Evolutionary conservation across 2,888 invertebrate genomes (phyloP), one percentile per base, ranked within the genome.

Genomic region (Schrankia costaestrigalis): DNA sequence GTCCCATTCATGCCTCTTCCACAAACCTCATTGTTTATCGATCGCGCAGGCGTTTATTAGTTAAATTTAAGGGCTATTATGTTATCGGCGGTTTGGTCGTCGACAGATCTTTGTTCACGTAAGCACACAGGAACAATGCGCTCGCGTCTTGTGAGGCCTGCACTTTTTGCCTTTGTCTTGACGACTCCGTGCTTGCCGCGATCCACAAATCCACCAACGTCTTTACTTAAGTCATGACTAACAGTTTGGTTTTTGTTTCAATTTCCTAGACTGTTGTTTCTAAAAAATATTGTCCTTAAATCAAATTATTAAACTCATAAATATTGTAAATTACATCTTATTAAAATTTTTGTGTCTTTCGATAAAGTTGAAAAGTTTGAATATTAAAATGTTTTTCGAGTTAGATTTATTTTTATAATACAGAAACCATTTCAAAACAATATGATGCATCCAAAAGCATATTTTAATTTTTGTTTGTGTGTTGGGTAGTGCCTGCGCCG

Each of bases 121-220:
- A 52, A 55, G 52, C 34, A 62, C 56, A 58, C 60, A 63, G 63
- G 63, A 53, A 74, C 74, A 74, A 73, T 72, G 63, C 60, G 50
- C 39, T 32, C 44, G 42, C 75, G 65, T 62, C 73, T 71, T 76
- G 76, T 75, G 75, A 60, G 72, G 72, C 58, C 74, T 41, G 51
- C 31, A 61, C 66, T 68, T 79, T 80, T 80, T 80, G 75, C 76
- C 66, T 80, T 74, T 60, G 59, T 58, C 51, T 55, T 47, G 34
- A 55, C 57, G 57, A 63, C n/a, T n/a, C 69, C 70, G 67, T 56
- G 63, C 64, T 54, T 58, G 35, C 44, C 63, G 66, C 64, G 68
- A 55, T 38, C 39, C 62, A 71, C 55, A 71, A 73, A 74, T 52
- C 56, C 39, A 21, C 28, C 43, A 39, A 50, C 48, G 48, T 56